Evolutionary conservation across 2,797 vertebrate species (phyloP), one percentile per base, ranked within the genome.

Genomic region (Pseudomugil tenellus): DNA sequence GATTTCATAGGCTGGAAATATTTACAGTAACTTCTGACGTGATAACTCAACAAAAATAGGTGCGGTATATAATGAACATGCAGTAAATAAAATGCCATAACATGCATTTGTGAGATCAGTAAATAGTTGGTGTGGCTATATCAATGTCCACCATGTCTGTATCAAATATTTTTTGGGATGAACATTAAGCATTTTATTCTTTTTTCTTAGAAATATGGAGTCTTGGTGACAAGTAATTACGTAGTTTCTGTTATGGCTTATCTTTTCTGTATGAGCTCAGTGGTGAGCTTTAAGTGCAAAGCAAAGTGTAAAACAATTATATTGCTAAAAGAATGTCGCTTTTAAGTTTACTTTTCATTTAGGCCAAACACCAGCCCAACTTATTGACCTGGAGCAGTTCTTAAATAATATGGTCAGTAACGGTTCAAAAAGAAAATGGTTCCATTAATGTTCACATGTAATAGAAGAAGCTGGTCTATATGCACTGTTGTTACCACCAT

Each of bases 401-500:
- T 43, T 43, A 9, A 43, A 43, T 43, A 48, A 14, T 57, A 43
- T 11, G 23, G 52, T n/a, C 48, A 53, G 26, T 4, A 21, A 19
- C 26, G 58, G 54, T 23, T 49, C 12, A 3, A 37, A 58, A 63
- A 21, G 4, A 13, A n/a, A 35, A 29, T 21, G 43, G 14, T 7
- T 11, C 25, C n/a, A 43, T 51, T 67, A 28, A 55, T 8, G 35
- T 54, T 57, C 14, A 71, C 35, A 63, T 29, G 68, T 61, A 49
- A 23, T n/a, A 14, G 19, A 67, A 72, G 64, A 75, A 75, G 70
- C 67, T 72, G 80, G 54, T 78, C 48, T 61, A 67, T 76, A 82
- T 34, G 62, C 25, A 41, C 69, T 41, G 35, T 58, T 80, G 71
- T 70, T 73, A 81, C 63, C 58, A 72, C 73, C 66, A 84, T 90